A percentile compares a stretch with the other conserved stretches of the same genome.
Conservation (phyloP, 2,888 invertebrate genomes). For the Andrena camellia region DNA sequence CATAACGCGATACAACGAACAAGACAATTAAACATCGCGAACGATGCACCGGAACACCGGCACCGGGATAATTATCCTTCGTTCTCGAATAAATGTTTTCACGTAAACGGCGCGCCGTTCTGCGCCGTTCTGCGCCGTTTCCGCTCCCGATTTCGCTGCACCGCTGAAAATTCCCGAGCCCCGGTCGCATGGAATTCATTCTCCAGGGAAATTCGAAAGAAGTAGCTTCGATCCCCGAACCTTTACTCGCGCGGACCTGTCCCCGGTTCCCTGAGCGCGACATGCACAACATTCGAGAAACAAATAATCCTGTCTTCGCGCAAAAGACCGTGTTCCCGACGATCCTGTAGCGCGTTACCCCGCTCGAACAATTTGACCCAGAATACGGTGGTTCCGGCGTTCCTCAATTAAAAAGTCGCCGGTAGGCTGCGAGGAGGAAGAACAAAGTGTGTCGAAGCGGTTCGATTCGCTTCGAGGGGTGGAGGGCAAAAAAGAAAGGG, state of each 20-base stretch:
- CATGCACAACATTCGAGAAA: not conserved
- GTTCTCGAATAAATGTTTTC: constrained; percentile 42
- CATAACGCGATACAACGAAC: constrained; percentile 57
- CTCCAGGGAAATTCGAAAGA: constrained; percentile 4
- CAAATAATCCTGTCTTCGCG: not conserved
- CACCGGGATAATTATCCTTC: constrained; percentile 52
- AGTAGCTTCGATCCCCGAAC: not conserved
- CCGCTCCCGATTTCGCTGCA: not conserved
- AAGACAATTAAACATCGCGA: constrained; percentile 61
- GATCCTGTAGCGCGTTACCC: not conserved
- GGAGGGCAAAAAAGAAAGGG: not conserved
- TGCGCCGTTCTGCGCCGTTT: constrained; percentile 1
- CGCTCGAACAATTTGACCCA: constrained; percentile 8
- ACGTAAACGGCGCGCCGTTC: constrained; percentile 11
- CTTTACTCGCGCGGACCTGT: too few species aligned
- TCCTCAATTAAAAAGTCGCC: constrained; percentile 43
- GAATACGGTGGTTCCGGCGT: constrained; percentile 10
- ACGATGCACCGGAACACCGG: constrained; percentile 39
- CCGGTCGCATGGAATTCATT: not conserved
- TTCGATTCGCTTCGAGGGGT: constrained; percentile 31
- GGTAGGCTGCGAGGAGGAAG: not conserved
- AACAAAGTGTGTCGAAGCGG: constrained; percentile 29
- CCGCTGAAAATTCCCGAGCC: not conserved
- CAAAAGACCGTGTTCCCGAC: not conserved
- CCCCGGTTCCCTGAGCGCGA: too few species aligned